A percentile compares a stretch with the other conserved stretches of the same genome.
Conservation (phyloP, 2,113 vertebrate genomes). For the Aspiorhynchus laticeps region DNA sequence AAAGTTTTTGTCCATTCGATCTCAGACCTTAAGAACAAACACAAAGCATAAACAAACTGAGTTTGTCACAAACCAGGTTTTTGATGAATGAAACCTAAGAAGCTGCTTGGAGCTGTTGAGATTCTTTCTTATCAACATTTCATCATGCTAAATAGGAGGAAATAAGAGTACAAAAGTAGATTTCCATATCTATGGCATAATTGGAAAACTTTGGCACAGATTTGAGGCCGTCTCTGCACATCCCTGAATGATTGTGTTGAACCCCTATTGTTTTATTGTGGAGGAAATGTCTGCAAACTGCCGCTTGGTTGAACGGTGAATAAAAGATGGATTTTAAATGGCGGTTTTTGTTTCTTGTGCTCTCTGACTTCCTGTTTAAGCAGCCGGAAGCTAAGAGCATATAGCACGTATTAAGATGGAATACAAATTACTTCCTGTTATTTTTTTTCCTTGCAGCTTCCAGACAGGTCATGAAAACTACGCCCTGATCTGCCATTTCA, state of each 20-base stretch:
- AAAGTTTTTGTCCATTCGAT: background rate
- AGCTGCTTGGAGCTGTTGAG: background rate
- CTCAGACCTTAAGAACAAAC: background rate
- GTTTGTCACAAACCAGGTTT: background rate
- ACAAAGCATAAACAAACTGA: background rate
- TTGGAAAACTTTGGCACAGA: background rate
- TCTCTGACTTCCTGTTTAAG: slow-evolving; percentile 54
- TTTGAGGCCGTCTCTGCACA: background rate
- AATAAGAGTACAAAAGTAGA: background rate
- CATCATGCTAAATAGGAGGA: background rate
- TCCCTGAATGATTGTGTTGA: background rate
- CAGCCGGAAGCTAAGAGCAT: slow-evolving; percentile 25
- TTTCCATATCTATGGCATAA: background rate
- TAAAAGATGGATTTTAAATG: slow-evolving; percentile 35
- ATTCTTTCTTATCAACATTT: background rate
- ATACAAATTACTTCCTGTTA: slow-evolving; percentile 37
- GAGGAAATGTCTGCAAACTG: slow-evolving; percentile 29
- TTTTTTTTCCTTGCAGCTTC: background rate
- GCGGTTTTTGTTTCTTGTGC: slow-evolving; percentile 38
- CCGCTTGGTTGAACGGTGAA: slow-evolving; percentile 37
- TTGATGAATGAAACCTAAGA: background rate
- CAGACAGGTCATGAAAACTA: slow-evolving; percentile 15
- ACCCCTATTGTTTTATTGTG: slow-evolving; percentile 8
- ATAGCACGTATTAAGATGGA: slow-evolving; percentile 1
- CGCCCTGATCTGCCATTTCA: slow-evolving; percentile 12